Evolutionary conservation across 1,140 invertebrate species (phyloP).

Genomic region (Helicoverpa armigera): DNA sequence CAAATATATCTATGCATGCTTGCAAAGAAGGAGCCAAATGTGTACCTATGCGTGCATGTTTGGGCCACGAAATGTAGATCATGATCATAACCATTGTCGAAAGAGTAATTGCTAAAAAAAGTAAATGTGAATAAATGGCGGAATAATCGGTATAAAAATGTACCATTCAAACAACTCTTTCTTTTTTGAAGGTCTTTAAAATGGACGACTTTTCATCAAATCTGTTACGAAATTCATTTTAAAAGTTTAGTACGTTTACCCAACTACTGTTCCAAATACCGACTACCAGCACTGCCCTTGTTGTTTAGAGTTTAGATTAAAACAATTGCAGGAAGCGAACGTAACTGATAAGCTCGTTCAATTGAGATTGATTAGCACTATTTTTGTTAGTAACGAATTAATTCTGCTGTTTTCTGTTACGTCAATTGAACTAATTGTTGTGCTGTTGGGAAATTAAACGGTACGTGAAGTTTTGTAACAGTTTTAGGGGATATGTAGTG

Average conservation of each 20-base stretch:
- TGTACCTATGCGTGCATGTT: no score
- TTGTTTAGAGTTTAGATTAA: slow-evolving; percentile 60
- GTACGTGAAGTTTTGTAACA: slow-evolving; percentile 24
- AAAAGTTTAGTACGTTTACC: neutral
- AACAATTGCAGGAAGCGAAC: slow-evolving; percentile 75
- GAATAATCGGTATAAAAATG: no score
- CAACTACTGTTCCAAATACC: slow-evolving; percentile 32
- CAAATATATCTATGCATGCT: no score
- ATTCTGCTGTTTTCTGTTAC: slow-evolving; percentile 71
- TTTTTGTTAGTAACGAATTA: slow-evolving; percentile 72
- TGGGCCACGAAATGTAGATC: no score
- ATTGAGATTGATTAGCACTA: slow-evolving; percentile 81
- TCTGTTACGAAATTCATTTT: neutral
- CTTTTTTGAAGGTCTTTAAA: neutral
- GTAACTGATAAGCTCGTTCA: slow-evolving; percentile 72
- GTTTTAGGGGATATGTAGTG: neutral
- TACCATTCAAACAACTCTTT: no score
- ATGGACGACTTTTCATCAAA: neutral
- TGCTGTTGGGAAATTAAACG: slow-evolving; percentile 8
- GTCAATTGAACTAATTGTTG: slow-evolving; percentile 56
- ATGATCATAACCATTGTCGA: no score
- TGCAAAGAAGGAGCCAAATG: no score
- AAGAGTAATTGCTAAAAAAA: no score
- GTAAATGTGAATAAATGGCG: no score
- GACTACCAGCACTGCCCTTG: slow-evolving; percentile 14